Conservation (phyloP, 2,797 vertebrate species). For the Diglossa cyanea region DNA sequence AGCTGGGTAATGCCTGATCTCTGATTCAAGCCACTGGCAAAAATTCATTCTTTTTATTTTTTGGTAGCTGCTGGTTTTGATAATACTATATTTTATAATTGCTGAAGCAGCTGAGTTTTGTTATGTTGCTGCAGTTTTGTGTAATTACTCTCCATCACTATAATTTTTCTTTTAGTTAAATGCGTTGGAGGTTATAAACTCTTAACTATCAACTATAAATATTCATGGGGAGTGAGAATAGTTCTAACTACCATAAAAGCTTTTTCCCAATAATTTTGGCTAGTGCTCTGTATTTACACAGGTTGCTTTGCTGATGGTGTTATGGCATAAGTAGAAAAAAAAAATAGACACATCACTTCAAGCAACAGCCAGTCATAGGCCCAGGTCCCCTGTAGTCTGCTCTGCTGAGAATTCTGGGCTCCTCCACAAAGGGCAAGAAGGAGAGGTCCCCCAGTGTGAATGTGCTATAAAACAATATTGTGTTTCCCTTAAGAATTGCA, state of each 20-base stretch:
- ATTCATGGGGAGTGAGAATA: slow-evolving; percentile 12
- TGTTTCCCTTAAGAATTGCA: slow-evolving; percentile 37
- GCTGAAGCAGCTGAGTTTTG: slow-evolving; percentile 48
- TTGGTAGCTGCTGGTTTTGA: slow-evolving; percentile 27
- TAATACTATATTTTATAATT: slow-evolving; percentile 33
- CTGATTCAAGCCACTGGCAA: background rate
- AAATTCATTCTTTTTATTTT: background rate
- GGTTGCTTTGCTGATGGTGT: background rate
- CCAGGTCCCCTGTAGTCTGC: background rate
- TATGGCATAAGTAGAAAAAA: background rate
- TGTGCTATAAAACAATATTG: slow-evolving; percentile 43
- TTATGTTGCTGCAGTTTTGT: slow-evolving; percentile 52
- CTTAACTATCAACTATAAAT: slow-evolving; percentile 63
- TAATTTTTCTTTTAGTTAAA: slow-evolving; percentile 69
- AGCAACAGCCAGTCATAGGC: background rate
- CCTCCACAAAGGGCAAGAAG: background rate
- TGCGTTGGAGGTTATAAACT: slow-evolving; percentile 57
- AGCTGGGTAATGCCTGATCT: background rate
- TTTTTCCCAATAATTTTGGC: slow-evolving; percentile 34
- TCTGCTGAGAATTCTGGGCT: background rate
- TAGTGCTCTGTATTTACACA: background rate
- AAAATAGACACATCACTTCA: background rate
- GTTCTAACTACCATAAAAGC: slow-evolving; percentile 48
- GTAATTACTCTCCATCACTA: slow-evolving; percentile 60
- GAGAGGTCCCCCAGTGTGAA: background rate